A percentile compares a stretch with the other conserved stretches of the same genome.
phyloP scores from a whole-genome alignment of 1,140 invertebrate genomes.

The Papilio dardanus region DNA sequence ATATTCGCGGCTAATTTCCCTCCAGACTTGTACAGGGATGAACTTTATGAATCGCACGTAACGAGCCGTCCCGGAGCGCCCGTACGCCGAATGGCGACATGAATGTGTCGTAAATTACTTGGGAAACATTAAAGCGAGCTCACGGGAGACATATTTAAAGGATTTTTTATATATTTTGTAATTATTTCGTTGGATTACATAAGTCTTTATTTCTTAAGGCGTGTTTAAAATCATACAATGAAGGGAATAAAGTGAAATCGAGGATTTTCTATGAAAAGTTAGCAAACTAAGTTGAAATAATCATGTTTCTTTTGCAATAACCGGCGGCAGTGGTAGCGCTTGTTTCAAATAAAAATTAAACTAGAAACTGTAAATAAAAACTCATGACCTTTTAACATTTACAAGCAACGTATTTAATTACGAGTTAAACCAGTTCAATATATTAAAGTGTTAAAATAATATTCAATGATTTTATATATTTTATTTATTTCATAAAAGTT shows the following conservation, averaged over 20 bases:
- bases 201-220: too few species aligned
- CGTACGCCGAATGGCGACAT: background rate
- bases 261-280: too few species aligned
- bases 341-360: background rate
- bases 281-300: background rate
- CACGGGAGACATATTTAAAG: too few species aligned
- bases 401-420: background rate
- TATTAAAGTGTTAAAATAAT: background rate
- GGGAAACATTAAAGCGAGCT: too few species aligned
- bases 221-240: too few species aligned
- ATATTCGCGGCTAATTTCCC: slow-evolving; percentile 17
- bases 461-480: background rate
- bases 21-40: background rate
- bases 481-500: background rate
- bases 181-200: too few species aligned
- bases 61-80: slow-evolving; percentile 6
- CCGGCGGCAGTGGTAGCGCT: background rate
- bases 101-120: background rate
- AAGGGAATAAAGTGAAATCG: too few species aligned
- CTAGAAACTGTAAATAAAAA: slow-evolving; percentile 2
- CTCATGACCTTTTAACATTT: background rate
- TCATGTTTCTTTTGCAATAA: background rate
- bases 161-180: too few species aligned
- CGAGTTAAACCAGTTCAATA: slow-evolving; percentile 3
- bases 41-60: slow-evolving; percentile 8